These are phyloP conservation scores for Aphelocoma coerulescens DNA, from an alignment of 2,113 vertebrate genomes.

Conservation along the genomic window DNA sequence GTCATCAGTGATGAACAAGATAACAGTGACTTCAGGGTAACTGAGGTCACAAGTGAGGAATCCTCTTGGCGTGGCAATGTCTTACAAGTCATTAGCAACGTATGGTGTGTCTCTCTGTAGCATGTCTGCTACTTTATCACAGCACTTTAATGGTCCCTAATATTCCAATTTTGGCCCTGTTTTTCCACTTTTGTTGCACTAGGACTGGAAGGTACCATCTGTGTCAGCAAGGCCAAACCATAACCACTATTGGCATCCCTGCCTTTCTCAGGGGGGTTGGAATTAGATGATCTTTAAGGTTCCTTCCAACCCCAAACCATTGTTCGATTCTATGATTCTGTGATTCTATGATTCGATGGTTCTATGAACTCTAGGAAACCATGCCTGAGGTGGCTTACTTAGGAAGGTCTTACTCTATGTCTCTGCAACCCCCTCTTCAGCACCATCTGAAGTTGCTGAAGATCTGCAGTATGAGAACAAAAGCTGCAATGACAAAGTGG, in stretches of 20 bases:
- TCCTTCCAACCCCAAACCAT: background rate
- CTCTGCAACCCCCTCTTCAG: background rate
- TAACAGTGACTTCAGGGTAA: background rate
- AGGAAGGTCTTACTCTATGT: background rate
- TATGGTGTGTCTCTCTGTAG: background rate
- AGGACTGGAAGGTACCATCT: background rate
- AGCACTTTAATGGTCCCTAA: background rate
- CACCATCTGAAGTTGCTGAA: background rate
- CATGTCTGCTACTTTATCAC: background rate
- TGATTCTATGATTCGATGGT: background rate
- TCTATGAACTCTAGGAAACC: background rate
- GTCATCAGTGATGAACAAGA: background rate
- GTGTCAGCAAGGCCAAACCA: background rate
- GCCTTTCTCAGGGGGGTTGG: background rate
- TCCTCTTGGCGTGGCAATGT: fast-evolving
- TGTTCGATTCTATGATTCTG: background rate
- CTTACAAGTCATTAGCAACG: background rate
- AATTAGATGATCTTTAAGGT: background rate
- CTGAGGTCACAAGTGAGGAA: background rate
- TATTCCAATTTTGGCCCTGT: background rate
- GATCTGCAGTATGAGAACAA: background rate
- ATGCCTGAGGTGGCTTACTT: background rate
- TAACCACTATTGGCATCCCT: background rate
- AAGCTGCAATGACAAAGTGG: background rate
- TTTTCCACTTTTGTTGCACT: background rate